phyloP scores from a whole-genome alignment of 2,888 invertebrate genomes.

The Rotaria macrura region DNA sequence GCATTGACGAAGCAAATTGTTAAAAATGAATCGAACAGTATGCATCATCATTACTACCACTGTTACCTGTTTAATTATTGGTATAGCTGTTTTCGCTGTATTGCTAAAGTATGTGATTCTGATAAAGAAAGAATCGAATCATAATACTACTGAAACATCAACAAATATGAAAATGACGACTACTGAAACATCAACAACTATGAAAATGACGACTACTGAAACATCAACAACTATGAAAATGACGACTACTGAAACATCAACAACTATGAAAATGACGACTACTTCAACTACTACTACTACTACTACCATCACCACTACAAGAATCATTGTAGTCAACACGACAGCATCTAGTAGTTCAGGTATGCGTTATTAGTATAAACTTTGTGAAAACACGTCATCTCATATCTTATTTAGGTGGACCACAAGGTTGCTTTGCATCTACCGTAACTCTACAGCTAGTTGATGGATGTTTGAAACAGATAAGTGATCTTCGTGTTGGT shows the following conservation, averaged over 20 bases:
- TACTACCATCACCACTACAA: background rate
- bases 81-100: no score
- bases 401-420: background rate
- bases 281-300: background rate
- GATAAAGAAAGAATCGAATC: background rate
- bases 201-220: background rate
- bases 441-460: background rate
- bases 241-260: background rate
- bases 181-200: background rate
- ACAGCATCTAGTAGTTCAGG: background rate
- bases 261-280: background rate
- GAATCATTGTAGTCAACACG: background rate
- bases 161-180: background rate
- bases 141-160: background rate
- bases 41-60: no score
- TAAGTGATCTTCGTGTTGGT: background rate
- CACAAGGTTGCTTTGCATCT: background rate
- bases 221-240: no score
- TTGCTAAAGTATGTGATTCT: no score
- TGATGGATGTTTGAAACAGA: background rate
- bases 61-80: no score
- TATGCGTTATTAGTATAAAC: background rate
- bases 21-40: no score
- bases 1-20: no score
- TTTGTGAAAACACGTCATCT: background rate